phyloP scores from a whole-genome alignment of 35 echinoderm and acorn worm species.

The Heliocidaris tuberculata region DNA sequence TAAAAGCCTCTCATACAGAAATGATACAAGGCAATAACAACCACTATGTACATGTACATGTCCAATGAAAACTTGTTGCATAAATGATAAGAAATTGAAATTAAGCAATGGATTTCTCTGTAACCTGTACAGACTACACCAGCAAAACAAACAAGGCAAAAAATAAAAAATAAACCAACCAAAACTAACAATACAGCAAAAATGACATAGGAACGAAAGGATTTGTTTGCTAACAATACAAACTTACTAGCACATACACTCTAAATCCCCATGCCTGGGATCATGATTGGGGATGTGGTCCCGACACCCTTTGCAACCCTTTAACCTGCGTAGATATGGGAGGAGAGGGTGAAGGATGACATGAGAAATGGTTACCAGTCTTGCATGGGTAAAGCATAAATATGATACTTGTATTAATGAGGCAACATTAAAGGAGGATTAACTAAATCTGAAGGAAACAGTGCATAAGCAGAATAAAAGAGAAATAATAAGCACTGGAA shows the following conservation, averaged over 20 bases:
- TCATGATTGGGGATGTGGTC: conserved; percentile 57
- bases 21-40: too few relatives aligned
- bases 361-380: conserved; percentile 4
- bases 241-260: conserved; percentile 89
- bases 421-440: neutral
- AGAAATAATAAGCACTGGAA: neutral
- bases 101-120: too few relatives aligned
- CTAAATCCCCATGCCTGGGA: conserved; percentile 61
- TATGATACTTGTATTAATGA: neutral
- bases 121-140: neutral
- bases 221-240: neutral
- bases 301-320: conserved; percentile 66
- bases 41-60: too few relatives aligned
- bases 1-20: too few relatives aligned
- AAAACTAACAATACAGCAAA: conserved; percentile 10
- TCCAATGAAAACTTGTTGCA: too few relatives aligned
- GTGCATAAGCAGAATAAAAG: neutral
- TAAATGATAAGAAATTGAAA: too few relatives aligned
- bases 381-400: neutral
- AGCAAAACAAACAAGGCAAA: neutral
- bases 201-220: neutral
- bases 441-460: neutral
- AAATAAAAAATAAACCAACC: neutral
- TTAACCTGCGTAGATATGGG: conserved; percentile 45
- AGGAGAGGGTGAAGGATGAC: neutral